phyloP scores from a whole-genome alignment of 2,797 vertebrate genomes.

The Leptatherina wallacei region DNA sequence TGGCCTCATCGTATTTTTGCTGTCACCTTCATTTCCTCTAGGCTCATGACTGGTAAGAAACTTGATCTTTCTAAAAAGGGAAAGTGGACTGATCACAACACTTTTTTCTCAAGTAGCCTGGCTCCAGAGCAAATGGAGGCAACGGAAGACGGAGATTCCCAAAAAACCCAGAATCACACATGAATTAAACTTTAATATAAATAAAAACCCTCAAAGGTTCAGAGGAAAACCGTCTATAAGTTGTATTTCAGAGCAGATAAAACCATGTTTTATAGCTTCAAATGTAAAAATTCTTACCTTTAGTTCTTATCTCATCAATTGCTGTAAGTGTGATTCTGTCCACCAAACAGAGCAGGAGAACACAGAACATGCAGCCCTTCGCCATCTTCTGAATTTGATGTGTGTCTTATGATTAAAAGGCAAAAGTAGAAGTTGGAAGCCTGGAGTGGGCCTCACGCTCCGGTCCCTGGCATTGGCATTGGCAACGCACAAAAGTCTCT shows the following conservation, averaged over 20 bases:
- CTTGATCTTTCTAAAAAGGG: conserved; percentile 25
- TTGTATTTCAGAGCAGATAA: not conserved
- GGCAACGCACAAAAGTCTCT: conserved; percentile 41
- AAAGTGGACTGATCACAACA: conserved; percentile 10
- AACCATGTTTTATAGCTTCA: not conserved
- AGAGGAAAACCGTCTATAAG: not conserved
- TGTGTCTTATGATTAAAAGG: conserved; percentile 36
- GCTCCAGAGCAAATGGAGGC: not conserved
- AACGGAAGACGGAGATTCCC: not conserved
- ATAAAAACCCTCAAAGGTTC: not conserved
- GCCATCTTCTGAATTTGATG: conserved; percentile 67
- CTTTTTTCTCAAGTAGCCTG: not conserved
- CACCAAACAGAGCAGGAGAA: conserved; percentile 68
- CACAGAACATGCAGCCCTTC: conserved; percentile 61
- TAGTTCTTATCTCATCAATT: conserved; percentile 52
- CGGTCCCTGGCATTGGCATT: conserved; percentile 73
- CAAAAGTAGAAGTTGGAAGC: conserved; percentile 37
- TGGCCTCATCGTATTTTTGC: conserved; percentile 52
- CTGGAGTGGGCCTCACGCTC: conserved; percentile 70
- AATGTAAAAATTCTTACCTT: conserved; percentile 64
- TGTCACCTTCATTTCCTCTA: conserved; percentile 56
- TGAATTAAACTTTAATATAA: conserved; percentile 1
- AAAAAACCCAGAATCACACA: not conserved
- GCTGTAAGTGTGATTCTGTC: conserved; percentile 46
- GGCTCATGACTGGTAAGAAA: conserved; percentile 19